These are phyloP conservation scores for Staurois parvus DNA, from an alignment of 2,797 vertebrate genomes.

Conservation along the genomic window DNA sequence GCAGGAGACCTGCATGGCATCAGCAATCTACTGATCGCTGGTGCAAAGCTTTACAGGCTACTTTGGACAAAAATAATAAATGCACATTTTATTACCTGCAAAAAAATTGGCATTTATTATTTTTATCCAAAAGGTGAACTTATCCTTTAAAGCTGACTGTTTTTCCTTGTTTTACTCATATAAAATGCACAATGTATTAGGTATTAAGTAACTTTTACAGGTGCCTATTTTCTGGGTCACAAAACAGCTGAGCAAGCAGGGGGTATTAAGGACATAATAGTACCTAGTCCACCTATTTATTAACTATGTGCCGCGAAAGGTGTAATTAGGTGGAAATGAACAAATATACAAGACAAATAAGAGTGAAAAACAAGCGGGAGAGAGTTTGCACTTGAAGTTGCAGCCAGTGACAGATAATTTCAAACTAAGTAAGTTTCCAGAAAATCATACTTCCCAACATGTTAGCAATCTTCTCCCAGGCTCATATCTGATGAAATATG, in stretches of 20 bases:
- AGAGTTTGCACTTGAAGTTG: not conserved
- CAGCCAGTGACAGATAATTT: not conserved
- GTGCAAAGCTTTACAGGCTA: too few species aligned
- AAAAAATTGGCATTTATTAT: too few species aligned
- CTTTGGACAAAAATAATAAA: too few species aligned
- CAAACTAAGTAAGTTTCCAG: not conserved
- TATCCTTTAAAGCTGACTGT: too few species aligned
- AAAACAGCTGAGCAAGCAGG: not conserved
- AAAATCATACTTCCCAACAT: not conserved
- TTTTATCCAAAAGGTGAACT: too few species aligned
- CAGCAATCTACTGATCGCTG: too few species aligned
- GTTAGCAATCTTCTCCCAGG: not conserved
- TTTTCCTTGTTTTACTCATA: too few species aligned
- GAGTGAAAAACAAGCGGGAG: not conserved
- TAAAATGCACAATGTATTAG: not conserved
- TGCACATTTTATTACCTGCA: too few species aligned
- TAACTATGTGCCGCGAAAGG: slow-evolving; percentile 1
- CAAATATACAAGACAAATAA: slow-evolving; percentile 15
- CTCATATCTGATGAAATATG: not conserved
- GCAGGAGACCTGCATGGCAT: too few species aligned
- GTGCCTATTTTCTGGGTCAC: not conserved
- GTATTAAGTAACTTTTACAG: too few species aligned
- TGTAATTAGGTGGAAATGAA: slow-evolving; percentile 22
- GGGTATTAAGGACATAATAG: not conserved
- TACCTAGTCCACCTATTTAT: slow-evolving; percentile 16